Evolutionary conservation across 1,140 invertebrate genomes (phyloP).

Genomic region (Pollicipes pollicipes): DNA sequence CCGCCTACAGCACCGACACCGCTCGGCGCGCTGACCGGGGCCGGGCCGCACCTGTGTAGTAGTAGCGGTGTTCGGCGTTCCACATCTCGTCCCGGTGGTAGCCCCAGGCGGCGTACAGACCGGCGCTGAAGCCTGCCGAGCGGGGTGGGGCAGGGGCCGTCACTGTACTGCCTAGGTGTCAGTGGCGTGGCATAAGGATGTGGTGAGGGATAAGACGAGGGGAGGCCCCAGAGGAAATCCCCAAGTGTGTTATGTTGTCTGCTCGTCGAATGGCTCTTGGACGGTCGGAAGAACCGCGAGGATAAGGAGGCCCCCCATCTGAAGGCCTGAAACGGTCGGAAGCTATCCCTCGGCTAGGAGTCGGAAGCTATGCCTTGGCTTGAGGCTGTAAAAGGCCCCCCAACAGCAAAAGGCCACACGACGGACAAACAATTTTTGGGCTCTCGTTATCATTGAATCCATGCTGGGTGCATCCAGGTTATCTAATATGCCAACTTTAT

Average conservation of each 20-base stretch:
- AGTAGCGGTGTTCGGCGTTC: neutral
- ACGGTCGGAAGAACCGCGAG: neutral
- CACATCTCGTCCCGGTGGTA: neutral
- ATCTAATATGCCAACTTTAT: neutral
- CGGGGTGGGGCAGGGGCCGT: too few species aligned
- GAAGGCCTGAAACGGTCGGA: neutral
- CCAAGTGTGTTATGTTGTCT: neutral
- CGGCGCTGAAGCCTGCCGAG: neutral
- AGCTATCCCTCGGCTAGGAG: too few species aligned
- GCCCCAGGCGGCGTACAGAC: neutral
- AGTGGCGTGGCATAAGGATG: too few species aligned
- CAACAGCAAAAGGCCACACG: too few species aligned
- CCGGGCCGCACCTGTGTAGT: neutral
- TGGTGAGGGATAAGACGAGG: too few species aligned
- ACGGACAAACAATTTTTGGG: too few species aligned
- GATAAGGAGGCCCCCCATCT: neutral
- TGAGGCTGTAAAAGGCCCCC: too few species aligned
- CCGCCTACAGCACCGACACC: too few species aligned
- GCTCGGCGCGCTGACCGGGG: too few species aligned
- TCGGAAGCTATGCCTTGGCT: too few species aligned
- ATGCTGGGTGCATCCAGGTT: neutral
- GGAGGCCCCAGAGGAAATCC: neutral
- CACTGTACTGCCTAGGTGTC: neutral
- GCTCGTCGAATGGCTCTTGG: neutral
- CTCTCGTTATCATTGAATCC: too few species aligned